phyloP scores from a whole-genome alignment of 2,113 vertebrate genomes.

The Tragelaphus scriptus region DNA sequence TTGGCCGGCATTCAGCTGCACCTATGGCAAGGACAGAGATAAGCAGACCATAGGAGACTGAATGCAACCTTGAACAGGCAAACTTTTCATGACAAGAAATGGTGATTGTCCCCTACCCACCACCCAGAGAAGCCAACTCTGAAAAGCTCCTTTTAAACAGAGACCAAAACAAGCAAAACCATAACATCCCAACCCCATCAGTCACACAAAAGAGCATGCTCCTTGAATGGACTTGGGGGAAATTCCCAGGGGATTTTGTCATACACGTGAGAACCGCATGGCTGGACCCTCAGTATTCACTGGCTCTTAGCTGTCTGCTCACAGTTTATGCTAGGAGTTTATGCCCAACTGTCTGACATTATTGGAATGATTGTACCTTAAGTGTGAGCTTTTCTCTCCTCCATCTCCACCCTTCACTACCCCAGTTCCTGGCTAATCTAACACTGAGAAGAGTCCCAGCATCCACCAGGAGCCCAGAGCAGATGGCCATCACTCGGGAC shows the following conservation, averaged over 20 bases:
- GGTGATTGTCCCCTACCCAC: not conserved
- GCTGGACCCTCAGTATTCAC: not conserved
- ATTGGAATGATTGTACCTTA: not conserved
- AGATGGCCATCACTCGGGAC: not conserved
- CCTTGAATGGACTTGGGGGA: not conserved
- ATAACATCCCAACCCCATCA: not conserved
- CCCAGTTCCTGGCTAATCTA: not conserved
- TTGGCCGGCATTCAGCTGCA: conserved; percentile 96
- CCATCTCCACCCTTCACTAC: not conserved
- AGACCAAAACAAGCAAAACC: conserved; percentile 9
- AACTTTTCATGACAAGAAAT: not conserved
- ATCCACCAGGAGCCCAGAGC: not conserved
- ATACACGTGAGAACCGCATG: not conserved
- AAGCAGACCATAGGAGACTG: conserved; percentile 59
- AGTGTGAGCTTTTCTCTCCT: not conserved
- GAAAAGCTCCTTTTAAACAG: not conserved
- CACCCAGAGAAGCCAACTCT: not conserved
- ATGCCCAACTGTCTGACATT: not conserved
- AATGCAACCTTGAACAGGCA: conserved; percentile 38
- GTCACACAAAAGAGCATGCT: not conserved
- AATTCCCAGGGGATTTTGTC: not conserved
- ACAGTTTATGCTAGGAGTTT: not conserved
- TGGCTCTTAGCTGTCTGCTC: not conserved
- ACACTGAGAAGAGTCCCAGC: not conserved
- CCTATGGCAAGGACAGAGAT: conserved; percentile 83